Percentiles rank a stretch among this genome's conserved stretches.
phyloP scores from a whole-genome alignment of 1,140 invertebrate genomes.

The Temnothorax longispinosus region DNA sequence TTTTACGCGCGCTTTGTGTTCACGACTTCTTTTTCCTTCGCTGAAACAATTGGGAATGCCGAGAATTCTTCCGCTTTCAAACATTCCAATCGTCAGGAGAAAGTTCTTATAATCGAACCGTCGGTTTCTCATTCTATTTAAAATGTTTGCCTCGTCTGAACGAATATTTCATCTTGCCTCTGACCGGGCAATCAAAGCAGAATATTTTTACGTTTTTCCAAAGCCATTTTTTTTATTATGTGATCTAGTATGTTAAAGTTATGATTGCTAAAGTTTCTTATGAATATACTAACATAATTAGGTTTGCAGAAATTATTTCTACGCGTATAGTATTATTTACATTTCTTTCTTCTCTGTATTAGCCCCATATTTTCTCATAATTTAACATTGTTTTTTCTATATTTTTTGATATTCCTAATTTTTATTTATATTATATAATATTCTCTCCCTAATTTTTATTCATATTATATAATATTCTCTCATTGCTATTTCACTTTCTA shows the following conservation, averaged over 20 bases:
- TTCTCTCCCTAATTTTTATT: slow-evolving; percentile 1
- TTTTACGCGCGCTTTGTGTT: not conserved
- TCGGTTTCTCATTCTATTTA: not conserved
- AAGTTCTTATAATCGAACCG: not conserved
- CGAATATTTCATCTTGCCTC: not conserved
- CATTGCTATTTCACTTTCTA: not conserved
- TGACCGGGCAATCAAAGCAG: not conserved
- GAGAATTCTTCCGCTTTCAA: not conserved
- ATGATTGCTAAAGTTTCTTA: not conserved
- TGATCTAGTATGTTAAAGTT: not conserved
- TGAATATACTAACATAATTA: not conserved
- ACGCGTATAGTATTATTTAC: not conserved
- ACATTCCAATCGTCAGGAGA: not conserved
- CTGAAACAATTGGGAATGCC: not conserved
- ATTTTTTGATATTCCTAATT: not conserved
- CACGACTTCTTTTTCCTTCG: not conserved
- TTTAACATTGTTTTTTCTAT: not conserved
- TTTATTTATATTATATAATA: not conserved
- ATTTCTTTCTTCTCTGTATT: not conserved
- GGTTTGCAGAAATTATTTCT: not conserved
- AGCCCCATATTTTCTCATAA: not conserved
- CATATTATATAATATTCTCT: not conserved
- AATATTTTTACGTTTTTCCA: not conserved
- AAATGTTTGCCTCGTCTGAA: not conserved
- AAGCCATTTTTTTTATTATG: not conserved